Percentiles rank a stretch among this genome's conserved stretches.
These are phyloP conservation scores for Zaprionus taronus DNA, from an alignment of 1,140 invertebrate species.

Conservation along the genomic window DNA sequence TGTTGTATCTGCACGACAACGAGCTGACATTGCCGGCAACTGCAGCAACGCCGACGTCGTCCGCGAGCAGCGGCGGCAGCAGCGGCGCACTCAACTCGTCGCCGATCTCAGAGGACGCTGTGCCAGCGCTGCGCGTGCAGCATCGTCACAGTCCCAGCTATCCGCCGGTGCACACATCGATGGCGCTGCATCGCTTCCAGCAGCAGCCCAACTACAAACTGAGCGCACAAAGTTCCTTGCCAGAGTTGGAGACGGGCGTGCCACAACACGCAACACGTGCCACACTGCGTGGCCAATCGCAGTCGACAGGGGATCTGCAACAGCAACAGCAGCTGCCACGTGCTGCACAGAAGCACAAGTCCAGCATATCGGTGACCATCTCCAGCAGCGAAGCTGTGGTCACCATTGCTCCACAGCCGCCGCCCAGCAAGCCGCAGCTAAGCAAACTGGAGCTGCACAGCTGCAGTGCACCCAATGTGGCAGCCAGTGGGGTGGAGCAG, in stretches of 20 bases:
- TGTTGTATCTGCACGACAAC: slow-evolving; percentile 87
- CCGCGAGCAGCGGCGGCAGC: slow-evolving; percentile 22
- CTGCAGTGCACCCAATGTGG: slow-evolving; percentile 70
- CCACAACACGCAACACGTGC: slow-evolving; percentile 37
- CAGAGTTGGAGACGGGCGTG: slow-evolving; percentile 39
- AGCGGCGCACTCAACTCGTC: slow-evolving; percentile 30
- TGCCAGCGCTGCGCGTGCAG: slow-evolving; percentile 56
- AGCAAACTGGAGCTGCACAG: slow-evolving; percentile 61
- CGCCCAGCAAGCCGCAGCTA: slow-evolving; percentile 60
- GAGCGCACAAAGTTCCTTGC: slow-evolving; percentile 71
- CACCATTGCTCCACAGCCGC: slow-evolving; percentile 62
- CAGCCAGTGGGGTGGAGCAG: slow-evolving; percentile 8
- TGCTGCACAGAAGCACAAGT: slow-evolving; percentile 68
- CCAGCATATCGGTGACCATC: slow-evolving; percentile 79
- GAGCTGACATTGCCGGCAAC: slow-evolving; percentile 46
- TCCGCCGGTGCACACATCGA: slow-evolving; percentile 72
- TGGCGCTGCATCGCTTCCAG: slow-evolving; percentile 63
- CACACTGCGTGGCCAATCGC: slow-evolving; percentile 54
- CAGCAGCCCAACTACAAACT: slow-evolving; percentile 50
- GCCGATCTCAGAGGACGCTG: slow-evolving; percentile 54
- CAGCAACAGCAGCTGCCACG: slow-evolving; percentile 40
- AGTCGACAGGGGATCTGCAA: slow-evolving; percentile 70
- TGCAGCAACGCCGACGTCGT: slow-evolving; percentile 19
- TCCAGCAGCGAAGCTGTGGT: slow-evolving; percentile 70
- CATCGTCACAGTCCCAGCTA: slow-evolving; percentile 82